Evolutionary conservation across 1,140 invertebrate species (phyloP), one percentile per base, ranked within the genome.

Genomic region (Drosophila obscura): DNA sequence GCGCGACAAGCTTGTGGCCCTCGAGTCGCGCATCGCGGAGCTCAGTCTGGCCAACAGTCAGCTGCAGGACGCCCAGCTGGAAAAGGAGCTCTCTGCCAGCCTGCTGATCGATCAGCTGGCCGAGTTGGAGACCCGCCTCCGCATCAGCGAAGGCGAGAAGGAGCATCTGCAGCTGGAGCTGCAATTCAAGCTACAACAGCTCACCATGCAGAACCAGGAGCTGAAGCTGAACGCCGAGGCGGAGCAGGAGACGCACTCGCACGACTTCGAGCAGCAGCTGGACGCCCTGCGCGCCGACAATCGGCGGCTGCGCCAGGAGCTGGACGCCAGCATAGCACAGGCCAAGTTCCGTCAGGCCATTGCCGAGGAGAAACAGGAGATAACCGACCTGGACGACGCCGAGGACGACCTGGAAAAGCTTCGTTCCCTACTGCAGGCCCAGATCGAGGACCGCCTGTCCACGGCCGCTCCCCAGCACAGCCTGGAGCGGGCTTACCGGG

Each of bases 1-100:
- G 4, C 85, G 88, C 35, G 92, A 87, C 88, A 93, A 92, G 78
- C 93, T 92, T 35, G 91, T 56, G 69, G 83, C 90, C 55, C 84
- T 92, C 55, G 93, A 91, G 85, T 91, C 90, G 49, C 92, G 84
- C 31, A 75, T 92, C 80, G 73, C 79, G n/a, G 91, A 83, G 73
- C 87, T 77, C 60, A 91, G 50, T 56, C 84, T 91, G 66, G 89
- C 84, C 57, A 93, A 79, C 81, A 92, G 75, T 50, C 82, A 82
- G 58, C 64, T 84, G 43, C 71, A 77, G 58, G 80, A 89, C 28
- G 73, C 55, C n/a, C 93, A 94, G 62, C 91, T 93, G 78, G 94
- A 94, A 60, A 93, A 93, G 22, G 93, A 94, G 87, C 89, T 93
- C 72, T 91, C 93, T 3, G 92, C 92, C 53, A 93, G 92, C 73